Percentiles rank a stretch among this genome's conserved stretches.
Evolutionary conservation across 2,888 invertebrate species (phyloP).

Genomic region (Sipunculus nudus): DNA sequence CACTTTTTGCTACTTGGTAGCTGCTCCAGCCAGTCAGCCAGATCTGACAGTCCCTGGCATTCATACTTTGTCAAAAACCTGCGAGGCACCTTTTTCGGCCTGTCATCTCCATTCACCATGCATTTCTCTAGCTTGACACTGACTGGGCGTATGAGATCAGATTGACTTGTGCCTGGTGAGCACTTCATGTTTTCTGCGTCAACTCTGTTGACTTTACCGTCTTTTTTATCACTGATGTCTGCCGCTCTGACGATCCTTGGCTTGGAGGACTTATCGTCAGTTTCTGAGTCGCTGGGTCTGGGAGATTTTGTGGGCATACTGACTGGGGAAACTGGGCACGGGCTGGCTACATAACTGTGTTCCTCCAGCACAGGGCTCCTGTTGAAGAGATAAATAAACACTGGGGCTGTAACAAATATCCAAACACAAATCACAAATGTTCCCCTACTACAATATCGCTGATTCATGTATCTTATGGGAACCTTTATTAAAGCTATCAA

Average conservation of each 20-base stretch:
- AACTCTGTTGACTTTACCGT: not conserved
- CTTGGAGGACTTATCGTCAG: not conserved
- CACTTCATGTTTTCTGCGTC: not conserved
- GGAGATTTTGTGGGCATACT: too few species aligned
- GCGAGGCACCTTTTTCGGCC: slow-evolving; percentile 4
- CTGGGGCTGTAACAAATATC: too few species aligned
- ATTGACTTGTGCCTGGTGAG: not conserved
- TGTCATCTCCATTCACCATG: not conserved
- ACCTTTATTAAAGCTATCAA: too few species aligned
- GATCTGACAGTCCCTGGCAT: slow-evolving; percentile 65
- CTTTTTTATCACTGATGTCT: not conserved
- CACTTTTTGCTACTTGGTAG: slow-evolving; percentile 89
- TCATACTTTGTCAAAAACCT: slow-evolving; percentile 55
- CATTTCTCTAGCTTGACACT: slow-evolving; percentile 34
- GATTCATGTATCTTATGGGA: too few species aligned
- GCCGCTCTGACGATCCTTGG: not conserved
- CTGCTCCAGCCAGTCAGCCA: slow-evolving; percentile 90
- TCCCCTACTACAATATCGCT: too few species aligned
- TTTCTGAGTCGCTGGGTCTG: not conserved
- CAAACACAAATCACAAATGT: too few species aligned
- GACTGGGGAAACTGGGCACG: not conserved
- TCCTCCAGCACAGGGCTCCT: slow-evolving; percentile 4
- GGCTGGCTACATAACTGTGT: slow-evolving; percentile 3
- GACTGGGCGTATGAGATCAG: slow-evolving; percentile 25
- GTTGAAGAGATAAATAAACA: too few species aligned